Conservation (phyloP, 2,888 invertebrate species). For the Sympetrum striolatum region DNA sequence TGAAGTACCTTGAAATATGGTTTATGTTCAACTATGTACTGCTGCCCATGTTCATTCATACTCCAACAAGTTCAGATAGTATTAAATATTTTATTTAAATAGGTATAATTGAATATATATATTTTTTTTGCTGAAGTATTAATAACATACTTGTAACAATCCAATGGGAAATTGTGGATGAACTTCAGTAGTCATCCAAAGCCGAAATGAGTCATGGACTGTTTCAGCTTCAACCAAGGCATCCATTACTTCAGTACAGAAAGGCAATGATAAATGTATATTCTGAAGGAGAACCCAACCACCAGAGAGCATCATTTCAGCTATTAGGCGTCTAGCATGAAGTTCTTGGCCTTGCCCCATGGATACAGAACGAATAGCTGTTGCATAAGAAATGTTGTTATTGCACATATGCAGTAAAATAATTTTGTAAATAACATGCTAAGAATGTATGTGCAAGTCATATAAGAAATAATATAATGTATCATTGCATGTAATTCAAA, state of each 20-base stretch:
- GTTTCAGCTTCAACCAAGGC: constrained; percentile 84
- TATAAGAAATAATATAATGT: no score
- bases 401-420: no score
- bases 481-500: no score
- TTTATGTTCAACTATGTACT: no score
- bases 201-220: constrained; percentile 81
- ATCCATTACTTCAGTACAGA: constrained; percentile 91
- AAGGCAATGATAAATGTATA: constrained; percentile 93
- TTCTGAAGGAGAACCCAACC: constrained; percentile 96
- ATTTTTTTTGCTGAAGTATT: background rate
- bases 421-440: no score
- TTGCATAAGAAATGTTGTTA: constrained; percentile 50
- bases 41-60: no score
- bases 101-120: background rate
- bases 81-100: background rate
- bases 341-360: constrained; percentile 98
- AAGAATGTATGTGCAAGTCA: no score
- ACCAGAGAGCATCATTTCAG: constrained; percentile 78
- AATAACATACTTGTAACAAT: constrained; percentile 62
- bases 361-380: constrained; percentile 84
- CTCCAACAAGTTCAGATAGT: no score
- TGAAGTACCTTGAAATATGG: no score
- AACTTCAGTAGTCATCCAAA: constrained; percentile 95
- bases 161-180: constrained; percentile 93
- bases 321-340: constrained; percentile 83